These are phyloP conservation scores for Polydrusus tereticollis DNA, from an alignment of 2,888 invertebrate genomes.

Conservation along the genomic window DNA sequence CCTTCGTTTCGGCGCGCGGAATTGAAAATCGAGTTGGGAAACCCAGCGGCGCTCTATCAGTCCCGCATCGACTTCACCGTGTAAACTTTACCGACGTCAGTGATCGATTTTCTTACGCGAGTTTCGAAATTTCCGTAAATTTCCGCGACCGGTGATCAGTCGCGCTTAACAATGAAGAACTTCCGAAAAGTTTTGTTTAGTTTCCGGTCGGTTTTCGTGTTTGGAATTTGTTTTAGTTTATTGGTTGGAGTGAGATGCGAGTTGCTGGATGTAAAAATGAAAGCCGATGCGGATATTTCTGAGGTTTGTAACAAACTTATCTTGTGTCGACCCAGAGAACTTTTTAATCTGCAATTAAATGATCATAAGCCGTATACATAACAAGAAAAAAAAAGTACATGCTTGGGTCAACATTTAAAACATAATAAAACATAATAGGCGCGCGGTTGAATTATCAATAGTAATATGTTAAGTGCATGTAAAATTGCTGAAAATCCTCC, in stretches of 20 bases:
- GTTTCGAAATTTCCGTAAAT: not conserved
- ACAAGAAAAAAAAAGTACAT: too few species aligned
- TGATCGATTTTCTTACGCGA: slow-evolving; percentile 16
- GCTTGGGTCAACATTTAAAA: too few species aligned
- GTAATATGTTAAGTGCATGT: too few species aligned
- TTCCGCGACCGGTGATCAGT: slow-evolving; percentile 8
- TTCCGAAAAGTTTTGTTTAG: slow-evolving; percentile 19
- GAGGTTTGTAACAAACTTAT: slow-evolving; percentile 68
- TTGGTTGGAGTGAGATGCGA: slow-evolving; percentile 43
- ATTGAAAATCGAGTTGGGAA: slow-evolving; percentile 35
- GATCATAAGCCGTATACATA: too few species aligned
- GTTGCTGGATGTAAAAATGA: slow-evolving; percentile 74
- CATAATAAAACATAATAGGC: too few species aligned
- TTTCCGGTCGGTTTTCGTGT: slow-evolving; percentile 34
- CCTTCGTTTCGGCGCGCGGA: slow-evolving; percentile 17
- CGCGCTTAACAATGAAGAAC: slow-evolving; percentile 1
- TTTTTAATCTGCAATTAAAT: too few species aligned
- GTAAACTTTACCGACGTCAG: slow-evolving; percentile 8
- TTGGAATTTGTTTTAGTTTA: slow-evolving; percentile 19
- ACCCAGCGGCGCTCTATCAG: slow-evolving; percentile 27
- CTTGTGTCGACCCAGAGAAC: too few species aligned
- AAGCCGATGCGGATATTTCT: slow-evolving; percentile 76
- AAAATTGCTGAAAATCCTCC: too few species aligned
- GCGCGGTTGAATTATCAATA: too few species aligned
- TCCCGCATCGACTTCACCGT: slow-evolving; percentile 34